These are phyloP conservation scores for Syrmaticus mikado DNA, from an alignment of 2,113 vertebrate species.

Conservation along the genomic window DNA sequence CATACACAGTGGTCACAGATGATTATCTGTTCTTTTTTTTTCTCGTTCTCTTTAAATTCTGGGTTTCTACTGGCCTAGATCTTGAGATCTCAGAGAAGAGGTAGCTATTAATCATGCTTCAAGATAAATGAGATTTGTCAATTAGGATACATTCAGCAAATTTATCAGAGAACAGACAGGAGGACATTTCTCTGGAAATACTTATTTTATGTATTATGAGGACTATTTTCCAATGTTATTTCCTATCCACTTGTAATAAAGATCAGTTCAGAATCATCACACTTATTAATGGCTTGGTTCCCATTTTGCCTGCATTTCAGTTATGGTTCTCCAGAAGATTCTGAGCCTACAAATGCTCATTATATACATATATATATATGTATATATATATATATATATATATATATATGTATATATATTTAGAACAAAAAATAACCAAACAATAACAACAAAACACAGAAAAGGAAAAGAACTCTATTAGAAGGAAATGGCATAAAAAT, in stretches of 20 bases:
- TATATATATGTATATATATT: background rate
- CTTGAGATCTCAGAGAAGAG: background rate
- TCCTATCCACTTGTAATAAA: background rate
- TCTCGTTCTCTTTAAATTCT: background rate
- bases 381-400: background rate
- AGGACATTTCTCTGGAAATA: background rate
- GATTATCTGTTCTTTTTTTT: background rate
- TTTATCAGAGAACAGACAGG: background rate
- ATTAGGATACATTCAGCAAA: background rate
- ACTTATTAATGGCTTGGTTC: background rate
- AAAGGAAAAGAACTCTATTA: background rate
- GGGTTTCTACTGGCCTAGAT: background rate
- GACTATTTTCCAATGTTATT: background rate
- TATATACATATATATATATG: background rate
- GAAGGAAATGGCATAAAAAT: background rate
- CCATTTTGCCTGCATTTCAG: background rate
- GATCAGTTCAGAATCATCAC: background rate
- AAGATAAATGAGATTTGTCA: background rate
- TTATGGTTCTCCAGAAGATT: background rate
- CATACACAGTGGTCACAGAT: background rate
- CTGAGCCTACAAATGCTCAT: background rate
- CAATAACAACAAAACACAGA: background rate
- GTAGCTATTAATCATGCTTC: background rate
- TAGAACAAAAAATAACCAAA: too few species aligned
- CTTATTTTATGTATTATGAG: accelerated